These are phyloP conservation scores for Diprion similis DNA, from an alignment of 1,140 invertebrate genomes.

Conservation along the genomic window DNA sequence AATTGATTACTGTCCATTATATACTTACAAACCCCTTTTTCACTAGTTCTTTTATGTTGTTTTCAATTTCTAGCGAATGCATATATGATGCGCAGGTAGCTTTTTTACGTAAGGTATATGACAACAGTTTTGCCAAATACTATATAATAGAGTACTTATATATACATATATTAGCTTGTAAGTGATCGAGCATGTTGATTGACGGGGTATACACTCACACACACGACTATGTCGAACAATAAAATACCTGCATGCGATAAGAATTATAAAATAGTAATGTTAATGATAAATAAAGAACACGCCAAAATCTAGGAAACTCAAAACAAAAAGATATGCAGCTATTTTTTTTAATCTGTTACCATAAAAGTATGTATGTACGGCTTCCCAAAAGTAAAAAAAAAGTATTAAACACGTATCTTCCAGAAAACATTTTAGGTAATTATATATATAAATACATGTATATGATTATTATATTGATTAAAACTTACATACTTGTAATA, in stretches of 20 bases:
- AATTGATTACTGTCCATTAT: not conserved
- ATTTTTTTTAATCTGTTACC: conserved; percentile 51
- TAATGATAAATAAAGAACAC: conserved; percentile 21
- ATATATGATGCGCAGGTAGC: conserved; percentile 45
- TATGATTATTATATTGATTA: conserved; percentile 27
- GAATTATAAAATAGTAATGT: conserved; percentile 15
- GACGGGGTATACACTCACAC: conserved; percentile 2
- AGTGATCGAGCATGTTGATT: conserved; percentile 31
- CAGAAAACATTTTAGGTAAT: conserved; percentile 40
- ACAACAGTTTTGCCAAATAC: conserved; percentile 60
- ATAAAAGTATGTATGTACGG: conserved; percentile 32
- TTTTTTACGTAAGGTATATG: conserved; percentile 58
- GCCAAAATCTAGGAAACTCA: conserved; percentile 29
- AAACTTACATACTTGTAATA: conserved; percentile 37
- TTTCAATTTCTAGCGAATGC: not conserved
- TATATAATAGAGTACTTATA: conserved; percentile 52
- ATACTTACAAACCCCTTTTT: not conserved
- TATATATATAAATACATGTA: conserved; percentile 22
- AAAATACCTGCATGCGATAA: conserved; percentile 19
- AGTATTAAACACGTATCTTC: conserved; percentile 59
- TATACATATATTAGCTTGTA: conserved; percentile 46
- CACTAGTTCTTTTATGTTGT: not conserved
- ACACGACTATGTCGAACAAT: conserved; percentile 18
- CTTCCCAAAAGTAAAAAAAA: conserved; percentile 39
- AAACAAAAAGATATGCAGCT: conserved; percentile 25